Base-by-base conservation (phyloP, 2,797 vertebrate genomes). In the Liasis olivaceus region DNA sequence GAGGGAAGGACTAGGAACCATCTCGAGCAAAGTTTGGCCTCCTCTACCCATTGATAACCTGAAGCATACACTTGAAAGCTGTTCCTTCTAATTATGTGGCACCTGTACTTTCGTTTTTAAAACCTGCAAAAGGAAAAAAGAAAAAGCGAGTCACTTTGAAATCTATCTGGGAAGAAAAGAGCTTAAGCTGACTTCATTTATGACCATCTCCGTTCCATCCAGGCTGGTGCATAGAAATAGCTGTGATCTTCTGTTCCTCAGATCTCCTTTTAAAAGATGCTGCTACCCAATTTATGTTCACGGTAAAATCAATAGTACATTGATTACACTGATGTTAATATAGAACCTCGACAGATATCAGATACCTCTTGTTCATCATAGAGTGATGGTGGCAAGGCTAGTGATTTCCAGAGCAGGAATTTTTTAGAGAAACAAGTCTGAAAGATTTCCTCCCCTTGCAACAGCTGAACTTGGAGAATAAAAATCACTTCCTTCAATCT, bases 401-500 rank as follows among this genome's bases (percentile, higher is more conserved):
- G 24, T 15, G 2, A 26, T 58, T 26, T 42, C 31, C 56, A 77
- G 54, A 64, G 60, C 24, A 66, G 13, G 2, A 77, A 36, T 72
- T 72, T 42, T 60, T 47, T 15, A 66, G 13, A 47, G 14, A n/a
- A 66, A 89, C 28, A 12, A 17, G 69, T 5, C 14, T 42, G 69
- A 28, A 77, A 87, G 14, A 15, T 20, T 17, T 72, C 31, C 31
- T 72, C 66, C 5, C 15, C 14, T 72, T 72, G 5, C 15, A 36
- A 36, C 66, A 2, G 14, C 66, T 72, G 13, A 72, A 72, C 12
- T 11, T 63, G 20, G 20, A n/a, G 42, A 85, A 56, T 63, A 24
- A 85, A 47, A 13, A 90, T 94, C 94, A 31, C 36, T 85, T 72
- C 28, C 31, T 58, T 84, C n/a, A n/a, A 28, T 28, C 28, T 85